These are phyloP conservation scores for Euura lappo DNA, from an alignment of 1,140 invertebrate genomes.

Conservation along the genomic window DNA sequence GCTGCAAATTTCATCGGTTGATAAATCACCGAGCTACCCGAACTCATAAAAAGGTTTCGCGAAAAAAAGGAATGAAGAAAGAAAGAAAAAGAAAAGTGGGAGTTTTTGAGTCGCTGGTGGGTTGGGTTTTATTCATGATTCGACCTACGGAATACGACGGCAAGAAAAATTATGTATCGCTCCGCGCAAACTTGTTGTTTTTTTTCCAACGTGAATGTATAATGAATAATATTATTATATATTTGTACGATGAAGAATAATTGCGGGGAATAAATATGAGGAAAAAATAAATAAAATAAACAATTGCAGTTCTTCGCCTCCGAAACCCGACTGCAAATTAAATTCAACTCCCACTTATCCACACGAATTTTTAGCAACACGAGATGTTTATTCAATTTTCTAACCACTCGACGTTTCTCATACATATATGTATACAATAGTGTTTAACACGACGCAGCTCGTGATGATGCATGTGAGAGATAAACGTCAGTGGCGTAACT, in stretches of 20 bases:
- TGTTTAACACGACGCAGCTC: neutral
- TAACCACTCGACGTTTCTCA: neutral
- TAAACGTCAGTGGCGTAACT: neutral
- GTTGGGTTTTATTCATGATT: neutral
- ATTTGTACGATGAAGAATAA: neutral
- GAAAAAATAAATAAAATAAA: neutral
- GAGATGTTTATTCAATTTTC: conserved; percentile 2
- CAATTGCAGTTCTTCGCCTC: neutral
- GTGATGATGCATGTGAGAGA: neutral
- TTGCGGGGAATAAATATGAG: neutral
- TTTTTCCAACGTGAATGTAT: neutral
- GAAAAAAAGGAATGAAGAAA: neutral
- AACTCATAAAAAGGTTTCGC: neutral
- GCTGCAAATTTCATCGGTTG: neutral
- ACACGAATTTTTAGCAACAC: neutral
- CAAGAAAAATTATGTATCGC: neutral
- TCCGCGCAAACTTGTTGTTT: too few species aligned
- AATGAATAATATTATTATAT: neutral
- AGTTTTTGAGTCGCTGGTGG: neutral
- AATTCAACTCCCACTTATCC: neutral
- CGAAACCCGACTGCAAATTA: neutral
- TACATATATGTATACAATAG: neutral
- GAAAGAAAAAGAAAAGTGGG: neutral
- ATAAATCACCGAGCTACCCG: neutral
- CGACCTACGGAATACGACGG: neutral